These are phyloP conservation scores for Lepas anatifera DNA, from an alignment of 2,888 invertebrate species.

Conservation along the genomic window DNA sequence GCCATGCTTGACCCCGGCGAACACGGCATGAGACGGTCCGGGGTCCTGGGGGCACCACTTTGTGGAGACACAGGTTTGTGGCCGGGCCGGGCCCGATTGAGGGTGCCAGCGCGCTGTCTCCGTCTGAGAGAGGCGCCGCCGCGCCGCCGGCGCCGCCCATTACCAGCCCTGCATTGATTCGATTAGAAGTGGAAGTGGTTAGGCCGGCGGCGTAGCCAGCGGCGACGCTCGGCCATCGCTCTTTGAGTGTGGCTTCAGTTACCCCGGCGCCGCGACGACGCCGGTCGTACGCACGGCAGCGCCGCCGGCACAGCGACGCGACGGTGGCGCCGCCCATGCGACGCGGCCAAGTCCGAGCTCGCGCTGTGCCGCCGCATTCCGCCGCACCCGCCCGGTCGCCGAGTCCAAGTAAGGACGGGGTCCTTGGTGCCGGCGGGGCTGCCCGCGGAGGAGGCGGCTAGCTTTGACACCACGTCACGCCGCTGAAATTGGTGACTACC, in stretches of 20 bases:
- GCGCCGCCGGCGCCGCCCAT: background rate
- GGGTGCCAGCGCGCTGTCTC: no score
- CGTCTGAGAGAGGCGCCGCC: no score
- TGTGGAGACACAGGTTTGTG: no score
- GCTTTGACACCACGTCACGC: background rate
- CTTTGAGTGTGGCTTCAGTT: background rate
- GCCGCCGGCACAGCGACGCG: background rate
- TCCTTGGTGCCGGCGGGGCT: no score
- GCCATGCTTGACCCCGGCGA: no score
- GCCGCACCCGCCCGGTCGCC: no score
- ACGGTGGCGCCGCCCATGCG: background rate
- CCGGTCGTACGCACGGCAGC: background rate
- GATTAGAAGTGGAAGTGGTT: background rate
- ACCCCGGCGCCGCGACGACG: background rate
- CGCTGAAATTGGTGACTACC: background rate
- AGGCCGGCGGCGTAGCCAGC: background rate
- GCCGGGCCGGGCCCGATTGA: no score
- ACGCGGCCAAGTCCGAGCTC: no score
- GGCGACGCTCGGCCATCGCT: background rate
- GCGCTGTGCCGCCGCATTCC: no score
- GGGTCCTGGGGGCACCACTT: no score
- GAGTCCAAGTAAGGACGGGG: no score
- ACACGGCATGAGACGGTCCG: no score
- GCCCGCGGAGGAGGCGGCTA: background rate
- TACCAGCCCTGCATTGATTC: background rate